These are phyloP conservation scores for Monopis laevigella DNA, from an alignment of 2,888 invertebrate genomes.

Conservation along the genomic window DNA sequence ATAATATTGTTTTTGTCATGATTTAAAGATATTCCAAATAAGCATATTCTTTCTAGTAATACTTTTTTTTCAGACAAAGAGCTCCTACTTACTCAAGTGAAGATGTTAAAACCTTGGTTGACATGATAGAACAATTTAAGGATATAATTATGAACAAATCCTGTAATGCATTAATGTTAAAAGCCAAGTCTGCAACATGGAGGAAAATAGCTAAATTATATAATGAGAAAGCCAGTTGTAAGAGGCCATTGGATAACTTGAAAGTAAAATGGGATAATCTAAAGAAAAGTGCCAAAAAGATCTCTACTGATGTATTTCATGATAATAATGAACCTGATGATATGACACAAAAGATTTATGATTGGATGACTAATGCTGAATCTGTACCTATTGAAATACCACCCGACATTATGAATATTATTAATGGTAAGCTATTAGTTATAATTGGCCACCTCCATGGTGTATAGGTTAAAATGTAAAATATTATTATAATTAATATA, in stretches of 20 bases:
- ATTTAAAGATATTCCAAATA: too few species aligned
- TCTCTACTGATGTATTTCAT: constrained; percentile 35
- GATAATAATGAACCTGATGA: constrained; percentile 28
- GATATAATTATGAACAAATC: constrained; percentile 39
- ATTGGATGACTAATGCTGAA: constrained; percentile 15
- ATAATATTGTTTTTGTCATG: too few species aligned
- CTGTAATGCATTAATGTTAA: constrained; percentile 29
- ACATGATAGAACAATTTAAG: constrained; percentile 41
- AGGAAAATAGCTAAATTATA: constrained; percentile 36
- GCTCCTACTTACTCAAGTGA: constrained; percentile 36
- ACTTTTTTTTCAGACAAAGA: constrained; percentile 31
- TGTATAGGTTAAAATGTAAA: too few species aligned
- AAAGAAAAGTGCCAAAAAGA: constrained; percentile 34
- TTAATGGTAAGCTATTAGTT: too few species aligned
- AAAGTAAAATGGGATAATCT: constrained; percentile 52
- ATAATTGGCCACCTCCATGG: too few species aligned
- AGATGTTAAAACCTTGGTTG: constrained; percentile 37
- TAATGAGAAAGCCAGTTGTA: constrained; percentile 31
- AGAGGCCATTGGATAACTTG: constrained; percentile 33
- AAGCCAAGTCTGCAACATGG: constrained; percentile 46
- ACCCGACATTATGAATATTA: background rate
- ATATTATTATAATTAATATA: too few species aligned
- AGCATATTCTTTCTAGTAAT: too few species aligned
- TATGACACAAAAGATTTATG: constrained; percentile 19
- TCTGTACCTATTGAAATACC: background rate